Evolutionary conservation across 1,140 invertebrate species (phyloP), one percentile per base, ranked within the genome.

Genomic region (Psilanteris sp.): DNA sequence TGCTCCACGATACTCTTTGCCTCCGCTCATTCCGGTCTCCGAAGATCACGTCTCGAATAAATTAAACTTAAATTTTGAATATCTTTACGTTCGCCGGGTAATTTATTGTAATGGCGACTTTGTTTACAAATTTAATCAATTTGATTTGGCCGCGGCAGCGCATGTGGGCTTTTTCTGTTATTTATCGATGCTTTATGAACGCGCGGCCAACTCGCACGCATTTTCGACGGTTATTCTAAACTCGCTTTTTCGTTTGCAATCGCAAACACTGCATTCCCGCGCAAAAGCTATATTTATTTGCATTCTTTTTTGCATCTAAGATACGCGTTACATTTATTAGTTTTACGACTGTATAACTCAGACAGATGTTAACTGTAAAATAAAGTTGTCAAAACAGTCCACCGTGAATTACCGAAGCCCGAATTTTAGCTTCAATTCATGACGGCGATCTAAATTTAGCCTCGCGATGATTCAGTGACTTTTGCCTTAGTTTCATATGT

Each of bases 301-400:
- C n/a, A 32, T 27, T n/a, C 5, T n/a, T 27, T 27, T 27, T n/a
- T n/a, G n/a, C n/a, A n/a, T n/a, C n/a, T 6, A 10, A 18, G 8
- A 20, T 18, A 9, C 5, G 20, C n/a, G 10, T 10, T 20, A 20
- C 1, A 24, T 3, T 37, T 24, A 13, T 20, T 43, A 48, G 1
- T 32, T 48, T 48, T 31, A 48, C n/a, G 27, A 13, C n/a, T 31
- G 16, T 14, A 24, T 32, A 54, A 54, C 39, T 37, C 34, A 39
- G 11, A 32, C 27, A 27, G 20, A 54, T 27, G 34, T 48, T 48
- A 34, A 48, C 18, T 54, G 48, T 37, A 20, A 52, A 52, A 15
- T 37, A 54, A 24, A 54, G 22, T 54, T 37, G 32, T 37, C 48
- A 37, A 54, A 54, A 39, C 27, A 27, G 29, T 43, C 22, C 39